Evolutionary conservation across 2,888 invertebrate genomes (phyloP).

Genomic region (Coenonympha arcania): DNA sequence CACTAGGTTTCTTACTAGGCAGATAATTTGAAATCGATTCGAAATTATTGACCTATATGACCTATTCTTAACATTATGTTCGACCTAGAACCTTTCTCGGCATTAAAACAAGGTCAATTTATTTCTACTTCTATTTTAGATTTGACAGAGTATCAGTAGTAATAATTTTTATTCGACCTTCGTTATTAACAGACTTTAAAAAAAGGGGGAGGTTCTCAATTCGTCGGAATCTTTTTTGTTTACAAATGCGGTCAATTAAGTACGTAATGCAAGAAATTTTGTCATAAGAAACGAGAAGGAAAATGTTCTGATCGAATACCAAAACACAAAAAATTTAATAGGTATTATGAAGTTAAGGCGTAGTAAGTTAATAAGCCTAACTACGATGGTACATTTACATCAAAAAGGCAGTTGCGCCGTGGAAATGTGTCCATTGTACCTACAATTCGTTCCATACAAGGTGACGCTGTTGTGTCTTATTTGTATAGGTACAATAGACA

Average conservation of each 20-base stretch:
- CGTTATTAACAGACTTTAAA: too few relatives aligned
- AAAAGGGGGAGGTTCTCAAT: too few relatives aligned
- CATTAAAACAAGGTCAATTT: background rate
- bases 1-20: too few relatives aligned
- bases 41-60: background rate
- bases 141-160: constrained; percentile 1
- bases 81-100: background rate
- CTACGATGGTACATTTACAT: too few relatives aligned
- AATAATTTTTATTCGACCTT: background rate
- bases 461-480: background rate
- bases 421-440: constrained; percentile 32
- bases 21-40: background rate
- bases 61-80: background rate
- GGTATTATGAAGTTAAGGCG: too few relatives aligned
- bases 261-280: too few relatives aligned
- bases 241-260: background rate
- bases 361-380: too few relatives aligned
- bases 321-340: too few relatives aligned
- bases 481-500: too few relatives aligned
- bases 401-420: constrained; percentile 14
- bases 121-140: background rate
- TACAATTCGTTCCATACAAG: constrained; percentile 26
- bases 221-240: too few relatives aligned
- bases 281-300: too few relatives aligned
- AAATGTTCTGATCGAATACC: too few relatives aligned